phyloP scores from a whole-genome alignment of 2,797 vertebrate species.

The Discoglossus pictus region DNA sequence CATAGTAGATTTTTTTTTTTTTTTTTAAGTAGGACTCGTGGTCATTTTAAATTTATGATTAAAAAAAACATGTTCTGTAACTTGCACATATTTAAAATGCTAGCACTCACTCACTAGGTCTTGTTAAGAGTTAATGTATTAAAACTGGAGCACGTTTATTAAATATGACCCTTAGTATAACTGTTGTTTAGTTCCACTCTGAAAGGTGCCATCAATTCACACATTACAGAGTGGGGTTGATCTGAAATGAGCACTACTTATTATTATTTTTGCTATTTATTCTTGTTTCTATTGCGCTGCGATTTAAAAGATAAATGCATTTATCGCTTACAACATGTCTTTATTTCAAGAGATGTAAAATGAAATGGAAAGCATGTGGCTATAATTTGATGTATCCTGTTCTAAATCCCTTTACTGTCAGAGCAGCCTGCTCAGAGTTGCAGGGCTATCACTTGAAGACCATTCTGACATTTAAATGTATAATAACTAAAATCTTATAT shows the following conservation, averaged over 20 bases:
- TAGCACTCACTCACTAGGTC: not conserved
- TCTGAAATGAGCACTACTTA: not conserved
- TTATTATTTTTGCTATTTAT: not conserved
- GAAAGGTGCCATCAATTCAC: not conserved
- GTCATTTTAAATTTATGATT: too few relatives aligned
- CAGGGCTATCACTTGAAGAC: not conserved
- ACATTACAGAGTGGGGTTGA: not conserved
- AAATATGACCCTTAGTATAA: not conserved
- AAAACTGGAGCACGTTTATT: too few relatives aligned
- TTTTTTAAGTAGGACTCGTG: too few relatives aligned
- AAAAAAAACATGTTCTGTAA: too few relatives aligned
- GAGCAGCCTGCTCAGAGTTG: not conserved
- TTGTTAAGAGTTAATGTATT: too few relatives aligned
- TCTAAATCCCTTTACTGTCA: not conserved
- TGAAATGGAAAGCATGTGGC: constrained; percentile 9
- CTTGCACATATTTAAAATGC: not conserved
- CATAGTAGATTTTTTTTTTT: too few relatives aligned
- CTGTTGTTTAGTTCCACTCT: not conserved
- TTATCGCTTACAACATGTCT: constrained; percentile 19
- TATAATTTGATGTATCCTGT: constrained; percentile 4
- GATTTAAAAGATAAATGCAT: constrained; percentile 14
- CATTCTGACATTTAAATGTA: not conserved
- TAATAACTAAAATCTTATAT: not conserved
- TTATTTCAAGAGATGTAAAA: constrained; percentile 8
- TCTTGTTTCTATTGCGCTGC: constrained; percentile 13